Base-by-base conservation (phyloP, 2,797 vertebrate species). In the Sorex maritimensis region DNA sequence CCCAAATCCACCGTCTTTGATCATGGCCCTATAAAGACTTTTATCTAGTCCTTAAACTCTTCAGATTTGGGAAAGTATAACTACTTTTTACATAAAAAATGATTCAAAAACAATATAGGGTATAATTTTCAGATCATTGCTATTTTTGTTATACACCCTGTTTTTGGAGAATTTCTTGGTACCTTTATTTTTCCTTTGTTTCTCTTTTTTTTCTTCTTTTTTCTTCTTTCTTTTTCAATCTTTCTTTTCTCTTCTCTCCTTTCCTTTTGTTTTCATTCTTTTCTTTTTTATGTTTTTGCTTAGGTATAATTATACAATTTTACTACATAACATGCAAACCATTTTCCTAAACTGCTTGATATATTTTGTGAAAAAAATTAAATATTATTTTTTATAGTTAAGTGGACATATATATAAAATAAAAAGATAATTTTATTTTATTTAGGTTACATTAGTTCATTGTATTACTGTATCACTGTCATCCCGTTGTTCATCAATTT, bases 351-450 rank as follows among this genome's bases (percentile, higher is more conserved):
- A 11, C 2, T 34, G 21, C 41, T 13, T 21, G 23, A 38, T 89
- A 74, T 82, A 44, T 63, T 75, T 90, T 46, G 58, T 58, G 4
- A 77, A 83, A 77, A 72, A 8, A 80, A 21, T 80, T 58, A n/a
- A 80, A 5, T 4, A 86, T 67, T 81, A 67, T 89, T 84, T 89
- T 15, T 78, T 63, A 44, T 55, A 71, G 5, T 75, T n/a, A 94
- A 86, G 41, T 8, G 83, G 6, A 12, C 0, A 23, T 14, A 63
- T 58, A 41, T 34, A 34, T 34, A 34, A 34, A 34, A 34, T 34
- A 34, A 34, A 34, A 34, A 34, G 34, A 34, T 34, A 34, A 34
- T 34, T 34, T 34, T 34, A 34, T 34, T 34, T 34, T 34, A 34
- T 34, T 34, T 34, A 34, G 34, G 34, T 34, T 34, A 34, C 34